These are phyloP conservation scores for Phalacrocorax pelagicus DNA, from an alignment of 2,113 vertebrate species.

Conservation along the genomic window DNA sequence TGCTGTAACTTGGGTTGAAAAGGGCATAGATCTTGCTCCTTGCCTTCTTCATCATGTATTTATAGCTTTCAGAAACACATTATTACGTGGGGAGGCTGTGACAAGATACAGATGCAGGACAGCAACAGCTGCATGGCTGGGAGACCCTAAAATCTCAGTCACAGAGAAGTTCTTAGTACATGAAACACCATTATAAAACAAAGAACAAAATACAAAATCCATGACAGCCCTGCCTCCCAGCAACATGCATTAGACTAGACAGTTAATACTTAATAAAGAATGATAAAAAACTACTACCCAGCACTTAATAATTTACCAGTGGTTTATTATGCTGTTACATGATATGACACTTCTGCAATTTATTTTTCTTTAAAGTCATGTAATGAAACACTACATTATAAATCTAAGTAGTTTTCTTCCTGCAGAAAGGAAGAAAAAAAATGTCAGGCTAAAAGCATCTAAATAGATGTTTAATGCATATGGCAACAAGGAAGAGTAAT, in stretches of 20 bases:
- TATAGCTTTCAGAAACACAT: neutral
- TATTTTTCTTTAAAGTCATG: constrained; percentile 23
- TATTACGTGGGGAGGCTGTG: neutral
- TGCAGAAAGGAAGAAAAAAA: neutral
- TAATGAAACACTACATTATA: neutral
- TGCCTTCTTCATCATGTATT: neutral
- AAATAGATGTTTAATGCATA: neutral
- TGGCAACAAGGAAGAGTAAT: neutral
- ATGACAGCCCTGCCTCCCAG: neutral
- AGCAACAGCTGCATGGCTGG: neutral
- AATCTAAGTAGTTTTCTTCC: neutral
- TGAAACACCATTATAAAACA: neutral
- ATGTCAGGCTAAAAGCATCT: neutral
- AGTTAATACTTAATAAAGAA: neutral
- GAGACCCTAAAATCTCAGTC: neutral
- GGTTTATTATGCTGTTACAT: neutral
- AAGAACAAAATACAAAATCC: neutral
- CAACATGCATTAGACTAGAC: neutral
- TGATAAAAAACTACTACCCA: neutral
- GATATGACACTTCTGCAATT: neutral
- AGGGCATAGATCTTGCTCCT: neutral
- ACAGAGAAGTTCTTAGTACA: neutral
- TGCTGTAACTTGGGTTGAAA: neutral
- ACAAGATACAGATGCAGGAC: neutral
- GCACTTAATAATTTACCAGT: constrained; percentile 10